Conservation (phyloP, 2,113 vertebrate genomes). For the cat (Felis catus) region DNA sequence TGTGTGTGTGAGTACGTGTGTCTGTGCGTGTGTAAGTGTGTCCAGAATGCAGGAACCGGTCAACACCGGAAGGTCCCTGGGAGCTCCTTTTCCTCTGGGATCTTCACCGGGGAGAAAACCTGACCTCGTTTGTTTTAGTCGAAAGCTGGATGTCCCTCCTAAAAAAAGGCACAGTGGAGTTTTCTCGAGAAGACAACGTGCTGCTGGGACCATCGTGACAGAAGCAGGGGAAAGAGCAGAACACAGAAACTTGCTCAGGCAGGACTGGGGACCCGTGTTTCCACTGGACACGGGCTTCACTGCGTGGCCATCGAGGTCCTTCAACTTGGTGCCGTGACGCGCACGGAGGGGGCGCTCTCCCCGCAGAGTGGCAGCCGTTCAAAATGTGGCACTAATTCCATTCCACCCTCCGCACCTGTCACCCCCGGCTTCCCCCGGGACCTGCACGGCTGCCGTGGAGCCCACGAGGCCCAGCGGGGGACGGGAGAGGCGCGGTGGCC, state of each 20-base stretch:
- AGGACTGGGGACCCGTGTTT: rapidly evolving
- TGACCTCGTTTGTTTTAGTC: not conserved
- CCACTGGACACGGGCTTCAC: rapidly evolving
- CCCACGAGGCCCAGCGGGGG: rapidly evolving
- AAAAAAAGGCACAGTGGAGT: not conserved
- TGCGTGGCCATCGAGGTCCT: rapidly evolving
- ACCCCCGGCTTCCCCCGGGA: rapidly evolving
- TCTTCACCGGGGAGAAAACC: not conserved
- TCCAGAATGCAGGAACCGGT: rapidly evolving
- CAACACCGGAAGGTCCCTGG: rapidly evolving
- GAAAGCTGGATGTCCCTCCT: not conserved
- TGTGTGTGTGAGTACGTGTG: too few relatives aligned
- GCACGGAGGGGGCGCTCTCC: too few relatives aligned
- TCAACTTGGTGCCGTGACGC: rapidly evolving
- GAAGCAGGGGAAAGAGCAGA: not conserved
- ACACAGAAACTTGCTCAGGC: too few relatives aligned
- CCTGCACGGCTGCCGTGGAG: rapidly evolving
- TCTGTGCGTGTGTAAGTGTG: too few relatives aligned
- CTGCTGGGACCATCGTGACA: not conserved
- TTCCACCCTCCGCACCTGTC: rapidly evolving
- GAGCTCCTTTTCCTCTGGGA: rapidly evolving
- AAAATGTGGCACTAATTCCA: rapidly evolving
- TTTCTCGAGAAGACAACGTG: not conserved
- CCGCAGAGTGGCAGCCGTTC: rapidly evolving
- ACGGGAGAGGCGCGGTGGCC: rapidly evolving